phyloP scores from a whole-genome alignment of 2,888 invertebrate species.

The Syrista parreyssii region DNA sequence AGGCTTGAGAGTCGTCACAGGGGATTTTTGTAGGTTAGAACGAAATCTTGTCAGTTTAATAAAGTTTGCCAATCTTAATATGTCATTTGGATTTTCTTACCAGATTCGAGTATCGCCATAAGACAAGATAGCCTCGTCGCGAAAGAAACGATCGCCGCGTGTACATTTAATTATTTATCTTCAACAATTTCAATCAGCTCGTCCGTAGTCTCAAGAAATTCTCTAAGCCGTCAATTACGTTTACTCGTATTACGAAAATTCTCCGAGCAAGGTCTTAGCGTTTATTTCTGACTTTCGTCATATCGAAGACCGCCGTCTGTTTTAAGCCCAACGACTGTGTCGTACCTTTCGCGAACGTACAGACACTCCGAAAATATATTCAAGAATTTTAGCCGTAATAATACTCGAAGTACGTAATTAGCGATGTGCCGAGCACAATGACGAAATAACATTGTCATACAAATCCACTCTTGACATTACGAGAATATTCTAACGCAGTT shows the following conservation, averaged over 20 bases:
- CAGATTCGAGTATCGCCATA: not conserved
- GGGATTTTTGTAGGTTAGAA: not conserved
- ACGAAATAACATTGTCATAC: not conserved
- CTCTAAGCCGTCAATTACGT: not conserved
- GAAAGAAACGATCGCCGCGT: too few relatives aligned
- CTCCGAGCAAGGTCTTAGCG: not conserved
- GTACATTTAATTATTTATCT: not conserved
- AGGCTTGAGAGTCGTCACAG: not conserved
- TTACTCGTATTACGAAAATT: not conserved
- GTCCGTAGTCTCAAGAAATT: not conserved
- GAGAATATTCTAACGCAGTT: too few relatives aligned
- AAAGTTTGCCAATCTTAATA: not conserved
- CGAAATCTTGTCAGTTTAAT: not conserved
- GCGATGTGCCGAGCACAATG: not conserved
- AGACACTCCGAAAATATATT: not conserved
- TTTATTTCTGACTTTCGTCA: not conserved
- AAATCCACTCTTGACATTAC: not conserved
- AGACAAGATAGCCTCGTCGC: not conserved
- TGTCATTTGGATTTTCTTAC: not conserved
- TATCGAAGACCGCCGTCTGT: not conserved
- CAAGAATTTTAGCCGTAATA: not conserved
- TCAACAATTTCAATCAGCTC: not conserved
- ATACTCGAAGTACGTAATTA: not conserved
- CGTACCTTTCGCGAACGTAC: not conserved
- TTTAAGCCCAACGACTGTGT: not conserved